A percentile compares a stretch with the other conserved stretches of the same genome.
phyloP scores from a whole-genome alignment of 1,140 invertebrate species.

The Dendrolimus punctatus region DNA sequence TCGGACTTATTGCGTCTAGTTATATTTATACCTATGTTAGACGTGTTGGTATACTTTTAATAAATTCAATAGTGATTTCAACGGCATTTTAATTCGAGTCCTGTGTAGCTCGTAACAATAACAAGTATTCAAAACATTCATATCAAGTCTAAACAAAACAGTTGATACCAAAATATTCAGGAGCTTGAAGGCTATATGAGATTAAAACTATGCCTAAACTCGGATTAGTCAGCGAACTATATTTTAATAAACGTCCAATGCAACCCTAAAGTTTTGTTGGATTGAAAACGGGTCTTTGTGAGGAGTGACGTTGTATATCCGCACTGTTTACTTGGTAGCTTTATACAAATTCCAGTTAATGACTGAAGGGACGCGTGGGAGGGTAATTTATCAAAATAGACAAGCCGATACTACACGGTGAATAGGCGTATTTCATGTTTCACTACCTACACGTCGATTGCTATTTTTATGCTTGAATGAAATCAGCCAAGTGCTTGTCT shows the following conservation, averaged over 20 bases:
- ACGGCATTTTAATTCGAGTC: no score
- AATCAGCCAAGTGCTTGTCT: no score
- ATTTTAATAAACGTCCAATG: slow-evolving; percentile 22
- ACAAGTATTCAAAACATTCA: no score
- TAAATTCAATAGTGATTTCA: no score
- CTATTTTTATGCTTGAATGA: neutral
- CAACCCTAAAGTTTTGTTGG: slow-evolving; percentile 23
- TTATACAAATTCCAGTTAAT: slow-evolving; percentile 21
- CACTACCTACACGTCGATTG: neutral
- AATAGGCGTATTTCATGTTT: slow-evolving; percentile 24
- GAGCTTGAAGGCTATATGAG: no score
- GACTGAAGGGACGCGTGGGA: slow-evolving; percentile 10
- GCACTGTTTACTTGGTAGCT: neutral
- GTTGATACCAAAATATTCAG: no score
- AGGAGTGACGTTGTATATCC: neutral
- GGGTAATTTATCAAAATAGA: slow-evolving; percentile 52
- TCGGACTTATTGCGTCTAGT: no score
- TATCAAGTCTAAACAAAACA: no score
- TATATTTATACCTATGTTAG: no score
- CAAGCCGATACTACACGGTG: slow-evolving; percentile 21
- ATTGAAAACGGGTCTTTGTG: slow-evolving; percentile 14
- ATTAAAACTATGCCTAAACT: slow-evolving; percentile 15
- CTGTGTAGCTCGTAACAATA: no score
- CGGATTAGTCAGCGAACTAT: slow-evolving; percentile 12
- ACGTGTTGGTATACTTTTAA: no score